These are phyloP conservation scores for Tubulanus polymorphus DNA, from an alignment of 2,888 invertebrate genomes.

Conservation along the genomic window DNA sequence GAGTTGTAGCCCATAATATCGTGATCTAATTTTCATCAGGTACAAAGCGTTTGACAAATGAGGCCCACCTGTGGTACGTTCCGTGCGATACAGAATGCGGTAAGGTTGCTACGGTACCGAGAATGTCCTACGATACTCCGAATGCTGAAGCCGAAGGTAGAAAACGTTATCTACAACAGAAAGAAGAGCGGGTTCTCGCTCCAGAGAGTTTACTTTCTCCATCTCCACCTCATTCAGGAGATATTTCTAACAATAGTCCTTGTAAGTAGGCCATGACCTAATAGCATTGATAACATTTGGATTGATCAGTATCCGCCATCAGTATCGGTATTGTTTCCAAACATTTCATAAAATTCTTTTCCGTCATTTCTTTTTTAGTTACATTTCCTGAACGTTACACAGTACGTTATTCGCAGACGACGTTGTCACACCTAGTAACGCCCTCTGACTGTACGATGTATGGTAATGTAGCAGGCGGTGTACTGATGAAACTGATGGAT, in stretches of 20 bases:
- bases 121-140: slow-evolving; percentile 12
- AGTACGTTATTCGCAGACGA: slow-evolving; percentile 15
- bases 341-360: too few species aligned
- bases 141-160: slow-evolving; percentile 5
- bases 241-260: too few species aligned
- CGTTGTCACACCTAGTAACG: slow-evolving; percentile 17
- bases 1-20: too few species aligned
- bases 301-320: too few species aligned
- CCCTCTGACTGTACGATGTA: slow-evolving; percentile 7
- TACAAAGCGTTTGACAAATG: slow-evolving; percentile 17
- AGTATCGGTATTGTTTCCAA: too few species aligned
- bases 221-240: too few species aligned
- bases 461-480: slow-evolving; percentile 15
- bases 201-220: background rate
- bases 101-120: slow-evolving; percentile 10
- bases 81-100: slow-evolving; percentile 8
- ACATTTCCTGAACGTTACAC: slow-evolving; percentile 11
- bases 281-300: too few species aligned
- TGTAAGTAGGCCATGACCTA: too few species aligned
- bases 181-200: background rate
- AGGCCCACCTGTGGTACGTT: slow-evolving; percentile 22
- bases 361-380: too few species aligned
- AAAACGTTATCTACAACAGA: slow-evolving; percentile 7
- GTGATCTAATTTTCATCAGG: too few species aligned
- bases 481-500: slow-evolving; percentile 23